A percentile compares a stretch with the other conserved stretches of the same genome.
These are phyloP conservation scores for Andrena praecox DNA, from an alignment of 2,888 invertebrate genomes.

Conservation along the genomic window DNA sequence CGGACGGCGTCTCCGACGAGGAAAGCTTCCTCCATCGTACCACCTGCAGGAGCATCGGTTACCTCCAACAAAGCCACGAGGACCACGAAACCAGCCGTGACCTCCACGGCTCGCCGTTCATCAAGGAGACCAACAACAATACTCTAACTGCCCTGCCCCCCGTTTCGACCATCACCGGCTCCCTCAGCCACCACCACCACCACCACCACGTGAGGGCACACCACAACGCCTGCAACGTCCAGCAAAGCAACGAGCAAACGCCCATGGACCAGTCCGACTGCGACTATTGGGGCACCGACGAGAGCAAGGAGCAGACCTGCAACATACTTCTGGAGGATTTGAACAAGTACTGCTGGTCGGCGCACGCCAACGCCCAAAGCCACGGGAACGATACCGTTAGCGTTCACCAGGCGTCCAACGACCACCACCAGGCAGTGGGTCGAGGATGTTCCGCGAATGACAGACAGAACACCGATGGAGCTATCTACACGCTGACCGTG, in stretches of 20 bases:
- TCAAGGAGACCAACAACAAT: constrained; percentile 88
- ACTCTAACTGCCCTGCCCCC: constrained; percentile 85
- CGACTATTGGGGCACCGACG: constrained; percentile 89
- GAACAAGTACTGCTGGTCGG: constrained; percentile 92
- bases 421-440: constrained; percentile 72
- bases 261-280: constrained; percentile 88
- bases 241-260: constrained; percentile 85
- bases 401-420: constrained; percentile 82
- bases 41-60: constrained; percentile 77
- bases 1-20: constrained; percentile 89
- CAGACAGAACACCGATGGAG: constrained; percentile 86
- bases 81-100: constrained; percentile 76
- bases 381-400: constrained; percentile 86
- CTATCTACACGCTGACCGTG: constrained; percentile 94
- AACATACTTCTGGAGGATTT: constrained; percentile 90
- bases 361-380: constrained; percentile 86
- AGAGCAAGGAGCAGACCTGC: constrained; percentile 80
- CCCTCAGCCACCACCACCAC: constrained; percentile 80
- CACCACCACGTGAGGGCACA: constrained; percentile 74
- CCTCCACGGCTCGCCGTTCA: constrained; percentile 79
- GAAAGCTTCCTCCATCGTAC: constrained; percentile 86
- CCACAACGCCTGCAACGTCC: constrained; percentile 78
- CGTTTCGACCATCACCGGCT: constrained; percentile 83
- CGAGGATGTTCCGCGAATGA: constrained; percentile 73
- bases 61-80: constrained; percentile 78